Evolutionary conservation across 2,113 vertebrate genomes (phyloP).

Genomic region (Rattus rattus): DNA sequence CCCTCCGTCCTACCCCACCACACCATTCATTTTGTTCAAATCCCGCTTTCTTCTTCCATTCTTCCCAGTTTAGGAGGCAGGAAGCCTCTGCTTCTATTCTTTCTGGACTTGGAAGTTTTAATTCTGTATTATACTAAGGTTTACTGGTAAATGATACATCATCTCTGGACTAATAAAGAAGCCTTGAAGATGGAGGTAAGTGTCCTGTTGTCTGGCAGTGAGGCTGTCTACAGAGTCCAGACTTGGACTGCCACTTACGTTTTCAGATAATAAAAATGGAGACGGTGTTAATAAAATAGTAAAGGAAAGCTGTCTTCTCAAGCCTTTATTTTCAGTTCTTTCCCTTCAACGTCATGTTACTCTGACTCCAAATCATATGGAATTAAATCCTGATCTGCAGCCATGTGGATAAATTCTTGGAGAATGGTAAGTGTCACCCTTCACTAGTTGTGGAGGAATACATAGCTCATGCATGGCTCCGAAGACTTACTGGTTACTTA

Average conservation of each 20-base stretch:
- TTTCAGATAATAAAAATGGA: not conserved
- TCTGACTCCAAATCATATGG: not conserved
- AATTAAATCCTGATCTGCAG: constrained; percentile 14
- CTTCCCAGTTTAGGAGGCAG: not conserved
- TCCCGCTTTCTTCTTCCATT: not conserved
- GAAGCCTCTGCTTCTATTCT: not conserved
- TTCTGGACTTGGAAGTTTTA: not conserved
- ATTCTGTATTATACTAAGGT: not conserved
- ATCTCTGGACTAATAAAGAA: constrained; percentile 2
- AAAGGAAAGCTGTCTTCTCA: not conserved
- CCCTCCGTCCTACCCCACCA: rapidly evolving
- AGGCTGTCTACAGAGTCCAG: not conserved
- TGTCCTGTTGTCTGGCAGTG: not conserved
- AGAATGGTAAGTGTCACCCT: not conserved
- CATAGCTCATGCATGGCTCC: not conserved
- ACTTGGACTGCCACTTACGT: not conserved
- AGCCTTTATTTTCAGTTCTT: constrained; percentile 17
- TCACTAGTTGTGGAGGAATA: constrained; percentile 19
- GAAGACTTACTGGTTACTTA: constrained; percentile 44
- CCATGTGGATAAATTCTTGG: constrained; percentile 1
- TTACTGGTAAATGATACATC: not conserved
- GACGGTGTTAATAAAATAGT: not conserved
- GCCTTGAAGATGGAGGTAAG: not conserved
- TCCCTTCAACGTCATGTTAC: not conserved
- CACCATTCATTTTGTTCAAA: not conserved